A percentile compares a stretch with the other conserved stretches of the same genome.
Conservation (phyloP, 2,113 vertebrate genomes). For the Trogon melanurus region DNA sequence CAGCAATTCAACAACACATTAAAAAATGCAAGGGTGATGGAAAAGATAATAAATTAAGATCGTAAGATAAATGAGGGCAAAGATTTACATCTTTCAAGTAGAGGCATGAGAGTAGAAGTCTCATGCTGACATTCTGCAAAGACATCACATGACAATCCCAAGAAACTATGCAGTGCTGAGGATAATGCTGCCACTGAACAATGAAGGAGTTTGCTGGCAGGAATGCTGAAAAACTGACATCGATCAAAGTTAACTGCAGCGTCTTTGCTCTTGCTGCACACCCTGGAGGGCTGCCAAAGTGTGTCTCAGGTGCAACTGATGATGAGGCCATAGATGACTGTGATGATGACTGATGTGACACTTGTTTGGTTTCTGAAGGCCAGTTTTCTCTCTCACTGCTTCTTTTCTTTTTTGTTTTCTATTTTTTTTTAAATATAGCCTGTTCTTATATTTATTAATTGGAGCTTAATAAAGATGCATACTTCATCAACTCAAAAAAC, state of each 20-base stretch:
- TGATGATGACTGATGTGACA: conserved; percentile 46
- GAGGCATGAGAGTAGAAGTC: conserved; percentile 8
- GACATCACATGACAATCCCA: conserved; percentile 23
- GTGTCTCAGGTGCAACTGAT: conserved; percentile 16
- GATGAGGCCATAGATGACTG: not conserved
- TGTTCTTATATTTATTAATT: not conserved
- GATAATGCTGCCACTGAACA: conserved; percentile 35
- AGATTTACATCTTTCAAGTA: conserved; percentile 11
- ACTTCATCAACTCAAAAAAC: not conserved
- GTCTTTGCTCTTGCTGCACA: not conserved
- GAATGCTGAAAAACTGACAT: conserved; percentile 66
- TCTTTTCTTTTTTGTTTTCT: too few relatives aligned
- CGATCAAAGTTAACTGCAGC: conserved; percentile 51
- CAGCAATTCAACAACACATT: not conserved
- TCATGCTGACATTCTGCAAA: conserved; percentile 42
- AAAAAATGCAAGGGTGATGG: not conserved
- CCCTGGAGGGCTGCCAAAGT: conserved; percentile 37
- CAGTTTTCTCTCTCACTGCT: not conserved
- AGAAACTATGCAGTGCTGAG: conserved; percentile 58
- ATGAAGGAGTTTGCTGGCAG: conserved; percentile 54
- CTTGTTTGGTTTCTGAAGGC: not conserved
- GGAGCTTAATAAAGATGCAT: not conserved
- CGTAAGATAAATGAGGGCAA: not conserved
- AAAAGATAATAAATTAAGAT: not conserved
- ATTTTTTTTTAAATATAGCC: not conserved